Evolutionary conservation across 2,797 vertebrate genomes (phyloP), one percentile per base, ranked within the genome.

Genomic region (Anguilla pacifica): DNA sequence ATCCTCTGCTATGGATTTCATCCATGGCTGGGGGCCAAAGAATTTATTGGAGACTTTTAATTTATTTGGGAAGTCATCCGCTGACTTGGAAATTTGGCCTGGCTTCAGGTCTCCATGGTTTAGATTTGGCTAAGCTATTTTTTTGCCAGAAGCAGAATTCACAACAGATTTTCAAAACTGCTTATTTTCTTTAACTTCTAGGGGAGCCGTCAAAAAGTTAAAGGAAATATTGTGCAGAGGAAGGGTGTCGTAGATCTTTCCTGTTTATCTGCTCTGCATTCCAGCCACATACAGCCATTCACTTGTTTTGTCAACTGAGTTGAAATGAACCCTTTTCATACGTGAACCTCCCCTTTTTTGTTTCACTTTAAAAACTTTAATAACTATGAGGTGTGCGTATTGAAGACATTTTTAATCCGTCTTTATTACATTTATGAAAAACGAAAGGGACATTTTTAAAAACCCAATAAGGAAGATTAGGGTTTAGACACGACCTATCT

Each of bases 1-100:
- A 74, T 86, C 87, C 87, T 87, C 64, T 55, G 84, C 77, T 89
- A 87, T 87, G 86, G 83, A 90, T 90, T 88, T 89, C 85, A 55
- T 83, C 85, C 11, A 15, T 90, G 89, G 89, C 91, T 90, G 77
- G 15, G 74, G 91, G 89, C 88, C 88, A 88, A 89, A 85, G 77
- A 90, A 86, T 92, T 91, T 90, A 91, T 89, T 85, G 84, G 86
- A 91, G 87, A 89, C 86, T 86, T 90, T 90, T 91, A 87, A 92
- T 92, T 93, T 92, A 93, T 92, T 91, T 85, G 87, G 89, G 77
- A 88, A 89, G 88, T 91, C 89, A 87, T 92, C 88, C 88, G 88
- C 86, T 79, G 61, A 86, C 83, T 88, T 87, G 86, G 86, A 93
- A 88, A 91, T 84, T 90, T 89, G 89, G 88, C 88, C 81, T 35